A percentile compares a stretch with the other conserved stretches of the same genome.
Conservation (phyloP, 2,888 invertebrate species). For the Yponomeuta evonymella region DNA sequence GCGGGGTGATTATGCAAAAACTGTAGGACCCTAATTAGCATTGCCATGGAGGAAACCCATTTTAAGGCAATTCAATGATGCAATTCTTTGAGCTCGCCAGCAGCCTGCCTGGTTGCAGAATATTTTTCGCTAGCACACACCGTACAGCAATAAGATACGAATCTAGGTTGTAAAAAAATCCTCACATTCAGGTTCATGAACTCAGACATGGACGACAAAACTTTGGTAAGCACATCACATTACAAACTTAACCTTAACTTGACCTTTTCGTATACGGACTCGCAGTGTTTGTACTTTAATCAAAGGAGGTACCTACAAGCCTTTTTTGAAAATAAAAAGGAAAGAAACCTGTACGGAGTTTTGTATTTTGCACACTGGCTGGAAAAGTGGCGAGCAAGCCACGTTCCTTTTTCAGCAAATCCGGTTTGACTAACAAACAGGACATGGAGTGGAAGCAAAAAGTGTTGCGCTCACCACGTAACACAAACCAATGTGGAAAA, state of each 20-base stretch:
- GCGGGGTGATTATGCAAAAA: constrained; percentile 4
- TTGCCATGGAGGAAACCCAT: constrained; percentile 2
- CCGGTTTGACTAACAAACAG: neutral
- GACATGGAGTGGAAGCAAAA: neutral
- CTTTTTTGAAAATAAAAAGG: too few species aligned
- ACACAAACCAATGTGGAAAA: neutral
- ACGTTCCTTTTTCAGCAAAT: neutral
- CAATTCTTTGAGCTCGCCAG: neutral
- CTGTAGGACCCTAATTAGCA: constrained; percentile 6
- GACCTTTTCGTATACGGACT: too few species aligned
- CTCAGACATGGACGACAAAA: too few species aligned
- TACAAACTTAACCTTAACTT: too few species aligned
- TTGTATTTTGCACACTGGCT: neutral
- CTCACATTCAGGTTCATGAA: too few species aligned
- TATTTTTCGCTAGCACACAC: too few species aligned
- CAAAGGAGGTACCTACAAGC: too few species aligned
- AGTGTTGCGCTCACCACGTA: neutral
- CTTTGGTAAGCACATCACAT: too few species aligned
- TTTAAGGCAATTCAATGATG: neutral
- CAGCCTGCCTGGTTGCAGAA: too few species aligned
- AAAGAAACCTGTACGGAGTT: neutral
- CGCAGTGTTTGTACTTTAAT: too few species aligned
- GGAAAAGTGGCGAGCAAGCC: neutral
- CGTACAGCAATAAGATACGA: too few species aligned
- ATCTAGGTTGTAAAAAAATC: too few species aligned